Evolutionary conservation across 2,797 vertebrate species (phyloP), one percentile per base, ranked within the genome.

Genomic region (Phylloscopus collybita): DNA sequence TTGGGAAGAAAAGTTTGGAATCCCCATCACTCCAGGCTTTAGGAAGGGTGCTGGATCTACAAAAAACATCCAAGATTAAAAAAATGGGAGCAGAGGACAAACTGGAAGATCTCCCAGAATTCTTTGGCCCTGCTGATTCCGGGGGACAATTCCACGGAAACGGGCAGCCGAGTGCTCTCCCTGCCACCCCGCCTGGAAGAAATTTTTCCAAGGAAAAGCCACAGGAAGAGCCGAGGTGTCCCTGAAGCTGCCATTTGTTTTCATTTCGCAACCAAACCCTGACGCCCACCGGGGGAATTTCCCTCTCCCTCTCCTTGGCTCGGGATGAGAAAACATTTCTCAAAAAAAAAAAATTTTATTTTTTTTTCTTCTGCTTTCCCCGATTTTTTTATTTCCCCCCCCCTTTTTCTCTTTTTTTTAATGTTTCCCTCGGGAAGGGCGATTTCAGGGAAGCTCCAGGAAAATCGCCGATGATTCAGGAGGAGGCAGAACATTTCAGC

Each of bases 91-190:
- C 7, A 70, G 64, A 62, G 72, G 27, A 30, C 9, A 29, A 21
- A 12, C 18, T 45, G 50, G 72, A 57, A 71, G 42, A 34, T 29
- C 45, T 84, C 32, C 8, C 6, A 6, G 30, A 26, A 45, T 40
- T 44, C 53, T 32, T 40, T 3, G 2, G 10, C 50, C 11, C 10
- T 23, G 34, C 42, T n/a, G 34, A 29, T 16, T 56, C 80, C 3
- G 0, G 30, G 60, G 51, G 42, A 42, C 16, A 49, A 34, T 65
- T 9, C 69, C 50, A 57, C 0, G 2, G 34, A 20, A 73, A 40
- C 2, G 16, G 42, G 25, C 2, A 19, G 65, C 25, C 25, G 1
- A 32, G 14, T 6, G 21, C 56, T 34, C 38, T 14, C 32, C 50
- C 69, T 38, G 67, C 15, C 80, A 38, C n/a, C n/a, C 29, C 3